These are phyloP conservation scores for Zophobas morio DNA, from an alignment of 1,140 invertebrate genomes.

Conservation along the genomic window DNA sequence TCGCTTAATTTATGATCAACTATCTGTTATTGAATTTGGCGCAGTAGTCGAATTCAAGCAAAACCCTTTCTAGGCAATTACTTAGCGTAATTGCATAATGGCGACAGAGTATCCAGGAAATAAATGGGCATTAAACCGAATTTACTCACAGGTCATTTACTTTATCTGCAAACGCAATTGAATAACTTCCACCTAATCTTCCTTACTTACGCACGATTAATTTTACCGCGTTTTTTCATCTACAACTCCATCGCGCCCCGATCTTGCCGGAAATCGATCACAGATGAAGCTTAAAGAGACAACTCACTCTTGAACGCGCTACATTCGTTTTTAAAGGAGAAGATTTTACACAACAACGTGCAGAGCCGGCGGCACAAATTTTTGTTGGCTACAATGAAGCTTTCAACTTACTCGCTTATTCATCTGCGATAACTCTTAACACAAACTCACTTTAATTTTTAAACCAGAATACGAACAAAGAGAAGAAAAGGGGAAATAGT, in stretches of 20 bases:
- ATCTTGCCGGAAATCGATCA: slow-evolving; percentile 8
- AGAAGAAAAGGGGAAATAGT: no score
- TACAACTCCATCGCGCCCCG: slow-evolving; percentile 45
- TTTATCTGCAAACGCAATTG: slow-evolving; percentile 56
- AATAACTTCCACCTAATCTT: slow-evolving; percentile 59
- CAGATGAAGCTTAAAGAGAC: slow-evolving; percentile 9
- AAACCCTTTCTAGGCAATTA: slow-evolving; percentile 38
- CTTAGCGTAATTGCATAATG: slow-evolving; percentile 48
- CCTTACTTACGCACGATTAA: slow-evolving; percentile 57
- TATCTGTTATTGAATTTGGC: background rate
- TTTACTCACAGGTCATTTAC: slow-evolving; percentile 54
- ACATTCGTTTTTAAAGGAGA: background rate
- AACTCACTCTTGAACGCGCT: background rate
- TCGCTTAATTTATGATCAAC: slow-evolving; percentile 14
- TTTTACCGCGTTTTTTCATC: slow-evolving; percentile 51
- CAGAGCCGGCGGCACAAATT: no score
- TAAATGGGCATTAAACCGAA: slow-evolving; percentile 52
- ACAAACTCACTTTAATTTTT: no score
- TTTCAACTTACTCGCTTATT: no score
- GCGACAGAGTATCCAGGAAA: slow-evolving; percentile 42
- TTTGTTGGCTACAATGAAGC: no score
- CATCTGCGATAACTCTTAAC: no score
- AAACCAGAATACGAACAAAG: no score
- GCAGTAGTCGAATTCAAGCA: background rate
- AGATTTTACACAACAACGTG: background rate